Evolutionary conservation across 2,797 vertebrate genomes (phyloP), one percentile per base, ranked within the genome.

Genomic region (Moxostoma hubbsi): DNA sequence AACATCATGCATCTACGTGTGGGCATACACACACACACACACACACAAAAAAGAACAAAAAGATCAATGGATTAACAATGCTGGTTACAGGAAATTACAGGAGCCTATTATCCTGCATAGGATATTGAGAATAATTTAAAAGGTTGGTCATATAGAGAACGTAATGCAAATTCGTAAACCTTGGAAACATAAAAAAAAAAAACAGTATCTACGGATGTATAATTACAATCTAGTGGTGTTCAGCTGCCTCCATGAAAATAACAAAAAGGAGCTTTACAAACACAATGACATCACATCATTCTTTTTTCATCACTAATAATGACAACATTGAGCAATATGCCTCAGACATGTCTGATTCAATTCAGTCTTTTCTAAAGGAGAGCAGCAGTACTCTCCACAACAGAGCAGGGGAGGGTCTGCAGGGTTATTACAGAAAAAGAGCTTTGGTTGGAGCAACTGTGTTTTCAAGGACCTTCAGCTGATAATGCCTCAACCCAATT

Each of bases 91-190:
- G 36, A 36, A 36, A 36, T 36, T 36, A 36, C 36, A 36, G 36
- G 36, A 36, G 36, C 36, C 36, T 36, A 36, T 36, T 36, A 36
- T 36, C 36, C 36, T 36, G 4, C 36, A 36, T 36, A 36, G 36
- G 36, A 36, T 36, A 90, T 82, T 54, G 87, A 85, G 83, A 84
- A 85, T 88, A 88, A 92, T 91, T 90, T 85, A 85, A 8, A 54
- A 85, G 86, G 88, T 83, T 77, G 83, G 83, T 81, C 69, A 63
- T 57, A 75, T 50, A 57, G 12, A 62, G 51, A 62, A 55, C 46
- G 53, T n/a, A n/a, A 68, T 73, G 70, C 10, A 50, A 69, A 69
- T 74, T 63, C 63, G 2, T 50, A 36, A 78, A 18, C 36, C 9
- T 53, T 55, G 54, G 63, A 67, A 50, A 59, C 15, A n/a, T 68